phyloP scores from a whole-genome alignment of 1,140 invertebrate species.

The Agraylea sexmaculata region DNA sequence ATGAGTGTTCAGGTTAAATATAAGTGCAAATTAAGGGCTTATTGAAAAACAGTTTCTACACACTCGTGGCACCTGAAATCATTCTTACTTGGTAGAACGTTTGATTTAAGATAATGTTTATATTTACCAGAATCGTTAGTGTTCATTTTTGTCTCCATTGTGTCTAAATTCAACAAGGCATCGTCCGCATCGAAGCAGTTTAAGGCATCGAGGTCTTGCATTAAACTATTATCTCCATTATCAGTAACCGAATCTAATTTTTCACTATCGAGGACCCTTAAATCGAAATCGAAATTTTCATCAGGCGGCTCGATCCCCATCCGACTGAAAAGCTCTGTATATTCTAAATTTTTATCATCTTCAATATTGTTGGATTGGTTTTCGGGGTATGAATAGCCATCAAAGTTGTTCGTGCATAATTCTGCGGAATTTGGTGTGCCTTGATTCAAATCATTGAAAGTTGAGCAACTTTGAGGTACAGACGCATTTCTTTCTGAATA shows the following conservation, averaged over 20 bases:
- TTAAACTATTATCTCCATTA: conserved; percentile 9
- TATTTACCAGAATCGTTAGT: no score
- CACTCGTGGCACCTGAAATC: no score
- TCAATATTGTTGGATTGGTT: conserved; percentile 22
- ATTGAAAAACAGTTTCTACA: no score
- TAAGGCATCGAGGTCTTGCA: conserved; percentile 17
- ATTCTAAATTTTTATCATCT: conserved; percentile 11
- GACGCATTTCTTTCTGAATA: conserved; percentile 21
- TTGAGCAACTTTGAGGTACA: conserved; percentile 16
- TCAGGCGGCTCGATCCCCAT: conserved; percentile 8
- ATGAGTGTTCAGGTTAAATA: no score
- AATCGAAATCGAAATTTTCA: conserved; percentile 9
- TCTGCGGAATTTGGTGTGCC: conserved; percentile 17
- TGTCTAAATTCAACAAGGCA: conserved; percentile 19
- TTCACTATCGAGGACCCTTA: conserved; percentile 6
- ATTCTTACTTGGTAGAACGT: no score
- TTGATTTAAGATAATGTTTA: no score
- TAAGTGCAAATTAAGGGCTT: no score
- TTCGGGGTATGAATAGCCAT: conserved; percentile 36
- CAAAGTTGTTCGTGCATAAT: conserved; percentile 29
- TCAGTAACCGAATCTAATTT: not conserved
- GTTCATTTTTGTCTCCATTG: no score
- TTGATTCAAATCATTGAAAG: conserved; percentile 25
- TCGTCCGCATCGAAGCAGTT: conserved; percentile 19
- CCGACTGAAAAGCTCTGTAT: conserved; percentile 12